phyloP scores from a whole-genome alignment of 2,113 vertebrate species.

The Brienomyrus longianalis region DNA sequence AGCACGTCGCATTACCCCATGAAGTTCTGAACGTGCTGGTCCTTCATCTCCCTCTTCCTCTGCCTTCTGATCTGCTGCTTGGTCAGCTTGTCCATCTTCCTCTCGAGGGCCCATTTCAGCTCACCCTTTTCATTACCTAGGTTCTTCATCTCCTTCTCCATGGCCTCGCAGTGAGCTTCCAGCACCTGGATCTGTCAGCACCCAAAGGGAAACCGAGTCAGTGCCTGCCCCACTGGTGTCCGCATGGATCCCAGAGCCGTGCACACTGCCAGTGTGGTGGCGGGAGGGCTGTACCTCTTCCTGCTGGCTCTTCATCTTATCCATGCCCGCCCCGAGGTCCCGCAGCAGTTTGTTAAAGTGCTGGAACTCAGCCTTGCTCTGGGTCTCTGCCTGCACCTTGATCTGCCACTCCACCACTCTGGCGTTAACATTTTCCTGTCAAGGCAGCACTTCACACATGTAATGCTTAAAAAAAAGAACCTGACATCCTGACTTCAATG shows the following conservation, averaged over 20 bases:
- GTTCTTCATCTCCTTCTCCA: slow-evolving; percentile 61
- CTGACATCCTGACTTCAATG: neutral
- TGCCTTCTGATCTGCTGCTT: slow-evolving; percentile 59
- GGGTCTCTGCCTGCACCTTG: slow-evolving; percentile 45
- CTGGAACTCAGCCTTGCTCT: slow-evolving; percentile 49
- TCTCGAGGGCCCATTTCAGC: slow-evolving; percentile 49
- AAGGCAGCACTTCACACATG: neutral
- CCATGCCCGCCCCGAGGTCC: slow-evolving; percentile 61
- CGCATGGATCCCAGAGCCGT: neutral
- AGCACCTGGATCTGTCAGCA: slow-evolving; percentile 46
- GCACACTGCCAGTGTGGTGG: neutral
- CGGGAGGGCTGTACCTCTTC: slow-evolving; percentile 45
- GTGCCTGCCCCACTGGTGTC: neutral
- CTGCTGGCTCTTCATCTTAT: slow-evolving; percentile 47
- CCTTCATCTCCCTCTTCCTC: slow-evolving; percentile 58
- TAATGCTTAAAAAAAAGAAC: neutral
- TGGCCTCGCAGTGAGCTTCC: slow-evolving; percentile 44
- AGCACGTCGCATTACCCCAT: slow-evolving; percentile 44
- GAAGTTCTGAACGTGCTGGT: slow-evolving; percentile 54
- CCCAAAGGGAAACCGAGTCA: neutral
- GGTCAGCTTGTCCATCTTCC: slow-evolving; percentile 60
- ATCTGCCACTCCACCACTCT: slow-evolving; percentile 57
- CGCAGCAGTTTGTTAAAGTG: slow-evolving; percentile 50
- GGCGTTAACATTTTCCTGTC: slow-evolving; percentile 49
- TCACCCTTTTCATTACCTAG: slow-evolving; percentile 50